These are phyloP conservation scores for Bradypus variegatus DNA, from an alignment of 2,797 vertebrate species.

Conservation along the genomic window DNA sequence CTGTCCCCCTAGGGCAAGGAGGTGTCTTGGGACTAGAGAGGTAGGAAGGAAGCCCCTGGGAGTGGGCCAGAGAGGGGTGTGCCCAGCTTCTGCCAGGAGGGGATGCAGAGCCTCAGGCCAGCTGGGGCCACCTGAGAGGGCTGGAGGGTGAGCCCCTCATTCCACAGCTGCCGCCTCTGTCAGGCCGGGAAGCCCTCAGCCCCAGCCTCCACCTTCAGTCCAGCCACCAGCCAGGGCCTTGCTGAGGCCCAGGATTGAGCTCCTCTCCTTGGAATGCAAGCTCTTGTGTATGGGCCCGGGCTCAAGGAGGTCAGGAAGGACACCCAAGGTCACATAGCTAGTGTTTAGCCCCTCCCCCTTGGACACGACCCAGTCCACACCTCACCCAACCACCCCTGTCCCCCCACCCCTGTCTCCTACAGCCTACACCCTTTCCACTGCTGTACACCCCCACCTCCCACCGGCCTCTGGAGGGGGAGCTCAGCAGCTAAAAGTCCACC, in stretches of 20 bases:
- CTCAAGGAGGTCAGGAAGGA: neutral
- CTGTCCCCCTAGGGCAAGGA: neutral
- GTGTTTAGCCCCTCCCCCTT: neutral
- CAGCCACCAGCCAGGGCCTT: neutral
- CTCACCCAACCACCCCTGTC: no score
- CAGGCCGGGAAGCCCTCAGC: neutral
- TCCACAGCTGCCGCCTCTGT: neutral
- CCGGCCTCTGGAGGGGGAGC: no score
- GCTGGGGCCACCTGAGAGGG: neutral
- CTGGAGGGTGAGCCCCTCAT: neutral
- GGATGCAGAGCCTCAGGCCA: neutral
- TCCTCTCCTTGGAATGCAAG: neutral
- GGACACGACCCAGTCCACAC: no score
- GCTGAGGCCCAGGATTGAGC: neutral
- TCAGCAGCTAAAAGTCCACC: neutral
- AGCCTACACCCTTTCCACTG: no score
- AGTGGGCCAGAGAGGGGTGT: neutral
- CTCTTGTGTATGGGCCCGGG: neutral
- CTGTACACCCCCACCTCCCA: no score
- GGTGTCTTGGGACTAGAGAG: neutral
- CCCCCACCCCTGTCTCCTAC: neutral
- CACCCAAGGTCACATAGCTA: neutral
- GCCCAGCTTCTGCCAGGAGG: constrained; percentile 22
- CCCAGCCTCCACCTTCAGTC: neutral
- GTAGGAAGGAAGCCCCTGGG: neutral